phyloP scores from a whole-genome alignment of 92 coral and sea anemone species.

The Virgularia gustaviana region DNA sequence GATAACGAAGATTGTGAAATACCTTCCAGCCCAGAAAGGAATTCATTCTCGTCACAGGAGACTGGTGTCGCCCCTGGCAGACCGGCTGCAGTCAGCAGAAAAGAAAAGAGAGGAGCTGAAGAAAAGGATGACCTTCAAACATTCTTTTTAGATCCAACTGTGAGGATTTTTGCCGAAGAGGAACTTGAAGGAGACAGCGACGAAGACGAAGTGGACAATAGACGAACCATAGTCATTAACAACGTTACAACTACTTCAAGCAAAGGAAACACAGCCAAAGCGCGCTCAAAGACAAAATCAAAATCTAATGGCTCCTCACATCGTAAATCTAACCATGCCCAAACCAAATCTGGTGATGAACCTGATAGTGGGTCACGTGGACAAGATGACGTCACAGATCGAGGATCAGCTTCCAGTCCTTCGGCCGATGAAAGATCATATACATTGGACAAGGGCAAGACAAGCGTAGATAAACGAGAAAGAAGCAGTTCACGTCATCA shows the following conservation, averaged over 20 bases:
- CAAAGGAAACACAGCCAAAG: conserved; percentile 15
- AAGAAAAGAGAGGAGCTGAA: background rate
- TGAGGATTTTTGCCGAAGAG: conserved; percentile 26
- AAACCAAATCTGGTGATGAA: conserved; percentile 42
- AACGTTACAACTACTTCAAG: conserved; percentile 16
- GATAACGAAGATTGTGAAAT: background rate
- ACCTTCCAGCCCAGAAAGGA: background rate
- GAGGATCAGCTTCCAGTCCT: conserved; percentile 24
- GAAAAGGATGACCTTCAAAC: background rate
- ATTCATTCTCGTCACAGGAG: background rate
- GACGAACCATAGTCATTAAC: conserved; percentile 26
- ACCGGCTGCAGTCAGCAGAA: background rate
- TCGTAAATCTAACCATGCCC: no score
- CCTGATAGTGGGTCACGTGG: conserved; percentile 25
- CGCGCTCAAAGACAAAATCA: no score
- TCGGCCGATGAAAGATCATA: conserved; percentile 32
- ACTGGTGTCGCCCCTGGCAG: background rate
- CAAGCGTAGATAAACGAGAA: no score
- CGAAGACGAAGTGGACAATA: conserved; percentile 34
- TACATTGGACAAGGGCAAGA: no score
- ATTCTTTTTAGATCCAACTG: conserved; percentile 29
- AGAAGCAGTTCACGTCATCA: no score
- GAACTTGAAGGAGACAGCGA: conserved; percentile 32
- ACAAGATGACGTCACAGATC: conserved; percentile 45
- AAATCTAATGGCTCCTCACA: no score